A percentile compares a stretch with the other conserved stretches of the same genome.
Conservation (phyloP, 2,888 invertebrate genomes). For the Osmoderma eremita region DNA sequence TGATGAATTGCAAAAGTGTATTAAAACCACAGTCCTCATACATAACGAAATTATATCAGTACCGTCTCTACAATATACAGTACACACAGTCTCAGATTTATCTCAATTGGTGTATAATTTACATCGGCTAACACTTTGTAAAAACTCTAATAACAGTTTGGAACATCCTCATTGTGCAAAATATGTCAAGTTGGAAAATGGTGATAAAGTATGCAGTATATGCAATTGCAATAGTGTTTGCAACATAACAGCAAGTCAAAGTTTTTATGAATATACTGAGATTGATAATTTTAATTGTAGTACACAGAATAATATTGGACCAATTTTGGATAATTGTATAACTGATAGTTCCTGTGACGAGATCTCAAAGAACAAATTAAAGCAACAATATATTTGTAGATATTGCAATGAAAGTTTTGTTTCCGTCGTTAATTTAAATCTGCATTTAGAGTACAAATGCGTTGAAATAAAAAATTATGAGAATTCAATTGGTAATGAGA, state of each 20-base stretch:
- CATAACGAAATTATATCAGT: constrained; percentile 49
- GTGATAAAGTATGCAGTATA: constrained; percentile 38
- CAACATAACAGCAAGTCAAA: constrained; percentile 14
- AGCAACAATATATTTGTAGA: constrained; percentile 9
- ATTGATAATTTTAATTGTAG: constrained; percentile 32
- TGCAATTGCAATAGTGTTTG: too few relatives aligned
- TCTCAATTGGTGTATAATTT: constrained; percentile 41
- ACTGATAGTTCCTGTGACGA: constrained; percentile 18
- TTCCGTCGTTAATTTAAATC: constrained; percentile 25
- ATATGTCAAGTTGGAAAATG: constrained; percentile 30
- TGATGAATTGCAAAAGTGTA: constrained; percentile 41
- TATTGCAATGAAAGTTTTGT: constrained; percentile 33
- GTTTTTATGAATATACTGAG: constrained; percentile 31
- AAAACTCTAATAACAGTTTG: constrained; percentile 37
- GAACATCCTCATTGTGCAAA: constrained; percentile 34
- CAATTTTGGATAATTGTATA: constrained; percentile 29
- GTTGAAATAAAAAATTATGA: constrained; percentile 27
- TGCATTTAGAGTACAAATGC: constrained; percentile 35
- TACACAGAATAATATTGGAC: constrained; percentile 25
- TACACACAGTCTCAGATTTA: constrained; percentile 50
- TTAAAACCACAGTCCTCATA: constrained; percentile 48
- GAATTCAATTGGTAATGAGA: constrained; percentile 28
- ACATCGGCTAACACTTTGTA: constrained; percentile 42
- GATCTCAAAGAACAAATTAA: constrained; percentile 3
- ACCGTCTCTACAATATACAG: constrained; percentile 47